Evolutionary conservation across 1,140 invertebrate species (phyloP), one percentile per base, ranked within the genome.

Genomic region (Himalopsyche phryganea): DNA sequence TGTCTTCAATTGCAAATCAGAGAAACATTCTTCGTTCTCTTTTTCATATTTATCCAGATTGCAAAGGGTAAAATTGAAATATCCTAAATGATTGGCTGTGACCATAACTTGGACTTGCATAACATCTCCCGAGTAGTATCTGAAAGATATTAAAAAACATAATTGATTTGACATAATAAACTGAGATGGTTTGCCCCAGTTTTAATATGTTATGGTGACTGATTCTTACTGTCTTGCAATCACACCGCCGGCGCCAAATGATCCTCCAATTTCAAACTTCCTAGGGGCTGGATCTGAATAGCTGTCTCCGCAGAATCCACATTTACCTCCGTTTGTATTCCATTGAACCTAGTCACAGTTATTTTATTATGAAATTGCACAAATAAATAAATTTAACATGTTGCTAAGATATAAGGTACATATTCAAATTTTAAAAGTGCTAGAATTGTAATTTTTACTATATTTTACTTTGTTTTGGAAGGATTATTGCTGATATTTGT

Each of bases 211-310:
- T n/a, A n/a, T n/a, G n/a, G n/a, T n/a, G n/a, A n/a, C 11, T 13
- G 15, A 40, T 40, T 17, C 15, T 53, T 49, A 63, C 62, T 28
- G 71, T 63, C 62, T 67, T 0, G 78, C 80, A 18, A 86, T 78
- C 1, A 77, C 71, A 4, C 83, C 83, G 4, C 84, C 83, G 0
- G 48, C 66, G 63, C 85, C 85, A 85, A 14, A 57, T 23, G 18
- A 51, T 9, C 81, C 83, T 6, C 82, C 83, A 41, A 85, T 77
- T 70, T 88, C 86, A 63, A 86, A 82, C 1, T 68, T 66, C 61
- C 85, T 77, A 6, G 85, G 85, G 42, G 67, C 70, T 1, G 71
- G 65, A 19, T 70, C 58, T 9, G 61, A 61, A 55, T 77, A 84
- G 58, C 73, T 69, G 65, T 85, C 83, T 13, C 83, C 83, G 66